phyloP scores from a whole-genome alignment of 2,113 vertebrate species.

The Salvelinus alpinus region DNA sequence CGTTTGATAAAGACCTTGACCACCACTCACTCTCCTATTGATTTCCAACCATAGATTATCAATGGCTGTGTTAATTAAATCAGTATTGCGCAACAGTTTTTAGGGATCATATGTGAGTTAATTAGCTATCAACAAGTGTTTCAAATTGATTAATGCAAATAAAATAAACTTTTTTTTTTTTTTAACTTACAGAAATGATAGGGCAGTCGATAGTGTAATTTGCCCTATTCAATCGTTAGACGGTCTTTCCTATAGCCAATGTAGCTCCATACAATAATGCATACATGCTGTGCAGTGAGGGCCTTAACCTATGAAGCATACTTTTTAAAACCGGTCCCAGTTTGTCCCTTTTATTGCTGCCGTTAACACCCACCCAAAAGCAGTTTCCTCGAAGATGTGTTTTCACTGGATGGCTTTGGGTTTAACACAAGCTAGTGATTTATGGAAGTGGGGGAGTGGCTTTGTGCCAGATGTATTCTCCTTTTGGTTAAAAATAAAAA shows the following conservation, averaged over 20 bases:
- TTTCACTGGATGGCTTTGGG: constrained; percentile 2
- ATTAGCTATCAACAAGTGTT: too few species aligned
- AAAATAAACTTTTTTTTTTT: too few species aligned
- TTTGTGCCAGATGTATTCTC: constrained; percentile 55
- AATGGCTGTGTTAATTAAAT: too few species aligned
- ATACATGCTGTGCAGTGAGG: neutral
- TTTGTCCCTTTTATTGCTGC: neutral
- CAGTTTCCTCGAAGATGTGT: neutral
- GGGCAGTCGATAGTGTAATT: neutral
- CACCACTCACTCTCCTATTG: neutral
- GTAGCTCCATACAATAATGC: neutral
- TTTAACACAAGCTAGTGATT: constrained; percentile 57
- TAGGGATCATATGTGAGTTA: too few species aligned
- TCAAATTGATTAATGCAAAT: too few species aligned
- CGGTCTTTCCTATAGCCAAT: neutral
- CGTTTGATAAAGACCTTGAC: neutral
- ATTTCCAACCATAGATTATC: neutral
- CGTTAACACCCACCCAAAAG: neutral
- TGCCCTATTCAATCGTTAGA: neutral
- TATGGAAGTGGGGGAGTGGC: constrained; percentile 27
- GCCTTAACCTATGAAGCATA: constrained; percentile 18
- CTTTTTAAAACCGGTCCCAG: constrained; percentile 21
- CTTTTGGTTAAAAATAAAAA: constrained; percentile 22
- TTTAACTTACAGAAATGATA: too few species aligned
- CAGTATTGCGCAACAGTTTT: too few species aligned